phyloP scores from a whole-genome alignment of 2,797 vertebrate genomes.

The Notolabrus celidotus region DNA sequence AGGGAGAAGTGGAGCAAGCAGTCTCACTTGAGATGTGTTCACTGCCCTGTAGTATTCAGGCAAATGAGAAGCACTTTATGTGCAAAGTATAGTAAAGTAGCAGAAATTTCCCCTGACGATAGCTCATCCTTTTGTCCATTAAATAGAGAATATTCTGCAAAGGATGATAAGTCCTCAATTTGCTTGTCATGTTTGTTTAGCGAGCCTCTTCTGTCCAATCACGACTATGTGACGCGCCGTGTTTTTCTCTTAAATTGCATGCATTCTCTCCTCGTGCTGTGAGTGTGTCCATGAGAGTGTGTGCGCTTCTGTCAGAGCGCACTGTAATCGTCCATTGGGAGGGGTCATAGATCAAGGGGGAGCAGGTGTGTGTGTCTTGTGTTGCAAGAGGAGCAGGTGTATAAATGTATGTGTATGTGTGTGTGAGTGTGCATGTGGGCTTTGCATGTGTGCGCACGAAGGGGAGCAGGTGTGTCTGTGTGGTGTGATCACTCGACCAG shows the following conservation, averaged over 20 bases:
- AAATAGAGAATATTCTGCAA: conserved; percentile 16
- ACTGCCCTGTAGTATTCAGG: conserved; percentile 9
- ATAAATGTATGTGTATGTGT: conserved; percentile 4
- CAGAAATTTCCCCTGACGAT: conserved; percentile 27
- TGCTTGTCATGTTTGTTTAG: conserved; percentile 36
- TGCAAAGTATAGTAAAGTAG: conserved; percentile 41
- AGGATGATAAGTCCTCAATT: conserved; percentile 11
- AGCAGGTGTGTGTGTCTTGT: conserved; percentile 53
- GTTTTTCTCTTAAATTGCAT: conserved; percentile 36
- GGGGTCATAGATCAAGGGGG: conserved; percentile 53
- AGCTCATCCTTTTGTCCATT: conserved; percentile 16
- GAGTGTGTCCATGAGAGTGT: conserved; percentile 1
- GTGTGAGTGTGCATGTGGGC: no score
- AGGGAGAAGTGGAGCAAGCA: conserved; percentile 25
- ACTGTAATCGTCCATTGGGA: conserved; percentile 40
- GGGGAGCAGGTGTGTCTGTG: conserved; percentile 56
- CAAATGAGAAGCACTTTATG: conserved; percentile 39
- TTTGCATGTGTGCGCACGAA: neutral
- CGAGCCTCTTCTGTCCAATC: neutral
- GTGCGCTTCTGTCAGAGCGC: conserved; percentile 4
- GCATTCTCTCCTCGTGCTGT: conserved; percentile 13
- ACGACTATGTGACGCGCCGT: conserved; percentile 19
- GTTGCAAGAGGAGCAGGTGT: conserved; percentile 37
- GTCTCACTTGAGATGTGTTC: conserved; percentile 25
- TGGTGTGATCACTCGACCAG: conserved; percentile 58